These are phyloP conservation scores for Drosophila colorata DNA, from an alignment of 2,888 invertebrate species.

Conservation along the genomic window DNA sequence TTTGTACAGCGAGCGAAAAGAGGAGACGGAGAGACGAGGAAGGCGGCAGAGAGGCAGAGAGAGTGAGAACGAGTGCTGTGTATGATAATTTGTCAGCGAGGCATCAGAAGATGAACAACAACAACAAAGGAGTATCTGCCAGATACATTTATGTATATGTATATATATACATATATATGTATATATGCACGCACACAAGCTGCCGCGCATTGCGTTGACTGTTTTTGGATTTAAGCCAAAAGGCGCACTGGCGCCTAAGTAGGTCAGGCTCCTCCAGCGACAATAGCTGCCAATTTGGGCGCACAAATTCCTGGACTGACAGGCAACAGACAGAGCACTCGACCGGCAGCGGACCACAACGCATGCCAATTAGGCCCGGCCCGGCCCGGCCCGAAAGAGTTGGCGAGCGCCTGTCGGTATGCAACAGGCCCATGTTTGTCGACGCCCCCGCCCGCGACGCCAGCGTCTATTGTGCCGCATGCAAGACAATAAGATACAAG, in stretches of 20 bases:
- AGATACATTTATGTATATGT: conserved; percentile 20
- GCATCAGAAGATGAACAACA: conserved; percentile 43
- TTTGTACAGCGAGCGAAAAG: conserved; percentile 7
- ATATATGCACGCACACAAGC: conserved; percentile 11
- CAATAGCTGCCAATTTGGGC: conserved; percentile 79
- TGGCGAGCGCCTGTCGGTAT: conserved; percentile 48
- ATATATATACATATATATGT: background rate
- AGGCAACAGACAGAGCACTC: conserved; percentile 61
- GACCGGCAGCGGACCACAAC: conserved; percentile 22
- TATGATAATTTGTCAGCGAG: conserved; percentile 71
- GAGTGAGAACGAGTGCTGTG: conserved; percentile 12
- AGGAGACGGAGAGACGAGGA: background rate
- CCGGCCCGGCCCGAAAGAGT: background rate
- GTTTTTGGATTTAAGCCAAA: conserved; percentile 76
- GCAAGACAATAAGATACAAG: background rate
- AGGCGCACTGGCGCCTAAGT: conserved; percentile 74
- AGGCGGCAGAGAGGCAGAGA: background rate
- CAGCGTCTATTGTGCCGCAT: conserved; percentile 17
- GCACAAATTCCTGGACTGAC: conserved; percentile 74
- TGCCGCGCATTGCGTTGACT: conserved; percentile 53
- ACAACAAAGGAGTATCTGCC: conserved; percentile 23
- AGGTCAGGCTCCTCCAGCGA: conserved; percentile 66
- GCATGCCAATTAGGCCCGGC: conserved; percentile 72
- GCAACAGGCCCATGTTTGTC: conserved; percentile 30
- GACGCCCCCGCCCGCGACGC: background rate